Evolutionary conservation across 1,140 invertebrate genomes (phyloP).

Genomic region (Brachionus rotundiformis): DNA sequence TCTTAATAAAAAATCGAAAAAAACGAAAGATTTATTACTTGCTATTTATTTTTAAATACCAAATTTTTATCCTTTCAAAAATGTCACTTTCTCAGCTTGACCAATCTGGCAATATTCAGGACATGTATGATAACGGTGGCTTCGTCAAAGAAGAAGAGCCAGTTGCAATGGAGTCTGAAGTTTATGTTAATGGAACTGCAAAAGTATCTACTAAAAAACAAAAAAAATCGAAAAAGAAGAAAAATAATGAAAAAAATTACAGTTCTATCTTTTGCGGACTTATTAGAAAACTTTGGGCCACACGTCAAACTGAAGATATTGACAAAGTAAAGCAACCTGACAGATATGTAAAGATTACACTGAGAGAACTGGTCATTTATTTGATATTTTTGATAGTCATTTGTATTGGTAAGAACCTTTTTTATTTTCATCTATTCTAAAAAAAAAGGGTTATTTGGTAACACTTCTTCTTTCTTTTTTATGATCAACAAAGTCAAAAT

Average conservation of each 20-base stretch:
- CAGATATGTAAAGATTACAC: conserved; percentile 67
- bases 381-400: conserved; percentile 67
- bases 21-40: no score
- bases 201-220: background rate
- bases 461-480: no score
- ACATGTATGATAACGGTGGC: background rate
- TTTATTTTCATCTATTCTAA: no score
- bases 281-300: conserved; percentile 59
- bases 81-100: conserved; percentile 35
- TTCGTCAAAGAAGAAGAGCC: conserved; percentile 34
- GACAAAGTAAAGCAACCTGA: conserved; percentile 47
- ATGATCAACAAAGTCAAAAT: no score
- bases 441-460: no score
- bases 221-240: conserved; percentile 41
- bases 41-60: no score
- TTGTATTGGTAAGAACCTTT: conserved; percentile 68
- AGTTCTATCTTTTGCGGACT: background rate
- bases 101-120: background rate
- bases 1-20: no score
- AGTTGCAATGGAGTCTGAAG: conserved; percentile 44
- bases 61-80: background rate
- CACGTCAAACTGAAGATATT: conserved; percentile 63
- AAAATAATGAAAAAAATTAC: conserved; percentile 39
- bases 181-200: conserved; percentile 41
- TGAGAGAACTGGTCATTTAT: conserved; percentile 69